These are phyloP conservation scores for Gallinago media DNA, from an alignment of 2,113 vertebrate species.

Conservation along the genomic window DNA sequence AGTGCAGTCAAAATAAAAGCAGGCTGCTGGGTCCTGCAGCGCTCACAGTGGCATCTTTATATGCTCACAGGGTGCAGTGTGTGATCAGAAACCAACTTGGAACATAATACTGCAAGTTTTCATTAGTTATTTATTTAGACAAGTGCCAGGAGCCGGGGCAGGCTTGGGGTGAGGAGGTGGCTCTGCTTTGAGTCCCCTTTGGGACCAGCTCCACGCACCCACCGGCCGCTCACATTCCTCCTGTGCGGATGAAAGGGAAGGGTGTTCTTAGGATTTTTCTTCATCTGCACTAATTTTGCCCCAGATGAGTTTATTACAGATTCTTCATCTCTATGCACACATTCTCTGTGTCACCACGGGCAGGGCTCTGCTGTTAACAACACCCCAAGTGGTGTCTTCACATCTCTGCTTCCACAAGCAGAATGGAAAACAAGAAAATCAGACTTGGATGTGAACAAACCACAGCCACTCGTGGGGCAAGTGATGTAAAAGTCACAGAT, in stretches of 20 bases:
- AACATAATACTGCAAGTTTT: not conserved
- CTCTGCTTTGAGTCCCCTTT: not conserved
- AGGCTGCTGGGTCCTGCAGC: not conserved
- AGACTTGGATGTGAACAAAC: not conserved
- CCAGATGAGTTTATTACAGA: not conserved
- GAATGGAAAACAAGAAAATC: not conserved
- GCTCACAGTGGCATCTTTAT: conserved; percentile 18
- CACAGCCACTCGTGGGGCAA: not conserved
- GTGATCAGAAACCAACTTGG: conserved; percentile 1
- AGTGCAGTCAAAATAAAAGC: not conserved
- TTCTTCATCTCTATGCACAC: rapidly evolving
- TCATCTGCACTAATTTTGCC: not conserved
- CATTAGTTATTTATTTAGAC: not conserved
- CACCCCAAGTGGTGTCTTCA: not conserved
- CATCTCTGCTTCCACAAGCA: not conserved
- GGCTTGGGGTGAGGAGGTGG: not conserved
- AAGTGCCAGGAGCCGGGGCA: not conserved
- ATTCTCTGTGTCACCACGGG: rapidly evolving
- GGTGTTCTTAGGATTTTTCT: not conserved
- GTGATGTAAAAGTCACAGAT: rapidly evolving
- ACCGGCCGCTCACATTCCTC: not conserved
- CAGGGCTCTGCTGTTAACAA: not conserved
- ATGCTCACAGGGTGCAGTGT: not conserved
- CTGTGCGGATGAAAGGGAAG: not conserved
- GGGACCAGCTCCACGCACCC: not conserved